Base-by-base conservation (phyloP, 2,888 invertebrate genomes). In the Zhengitettix transpicula region DNA sequence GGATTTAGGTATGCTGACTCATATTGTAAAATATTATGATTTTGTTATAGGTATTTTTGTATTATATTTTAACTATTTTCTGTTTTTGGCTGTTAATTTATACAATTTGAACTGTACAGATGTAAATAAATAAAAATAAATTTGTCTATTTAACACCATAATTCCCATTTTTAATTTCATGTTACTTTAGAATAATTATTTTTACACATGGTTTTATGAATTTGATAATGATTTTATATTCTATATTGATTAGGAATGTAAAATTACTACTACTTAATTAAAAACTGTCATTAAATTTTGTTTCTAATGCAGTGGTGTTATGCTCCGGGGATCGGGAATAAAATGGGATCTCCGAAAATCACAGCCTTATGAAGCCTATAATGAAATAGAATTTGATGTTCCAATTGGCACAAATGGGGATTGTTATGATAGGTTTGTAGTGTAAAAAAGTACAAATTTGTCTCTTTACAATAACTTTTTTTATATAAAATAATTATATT, bases 321-420 rank as follows among this genome's bases (percentile, higher is more conserved):
- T 92, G 82, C 71, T 94, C 58, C 78, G 93, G 61, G 83, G 83
- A 15, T 81, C 85, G 2, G 94, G 93, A 57, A 80, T 93, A 47
- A 90, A 90, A 71, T 94, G 91, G 89, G 93, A 94, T 71, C 68
- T 94, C 41, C 77, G 93, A 42, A 88, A 91, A 70, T 73, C 79
- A 10, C 81, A 83, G 67, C 93, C 93, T 0, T 94, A 93, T 69
- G 92, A 92, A 70, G 85, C 84, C 7, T 93, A 93, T 68, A 84
- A 85, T 64, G 74, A 83, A 64, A 76, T 92, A 58, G 86, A 93
- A 2, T 94, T 94, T 71, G 89, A 94, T 70, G 81, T 90, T 1
- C 85, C 87, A 1, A 76, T 93, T 59, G 92, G 92, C 47, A 78
- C 76, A 9, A 84, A 85, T 65, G 93, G 93, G 12, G 93, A 94